These are phyloP conservation scores for Gallinago media DNA, from an alignment of 2,113 vertebrate species.

Conservation along the genomic window DNA sequence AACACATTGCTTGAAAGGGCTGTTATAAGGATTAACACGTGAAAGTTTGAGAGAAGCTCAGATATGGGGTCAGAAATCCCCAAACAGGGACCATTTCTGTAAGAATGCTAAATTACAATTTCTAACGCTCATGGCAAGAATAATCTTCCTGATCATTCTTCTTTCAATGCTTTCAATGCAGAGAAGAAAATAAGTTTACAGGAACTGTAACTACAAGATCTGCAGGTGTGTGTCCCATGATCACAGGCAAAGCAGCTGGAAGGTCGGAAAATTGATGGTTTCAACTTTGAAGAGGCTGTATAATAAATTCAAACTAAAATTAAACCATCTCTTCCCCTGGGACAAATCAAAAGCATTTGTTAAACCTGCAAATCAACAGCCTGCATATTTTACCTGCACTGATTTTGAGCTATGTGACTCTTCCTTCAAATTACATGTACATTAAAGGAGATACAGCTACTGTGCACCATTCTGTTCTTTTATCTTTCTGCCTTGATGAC, in stretches of 20 bases:
- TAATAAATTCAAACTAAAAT: slow-evolving; percentile 53
- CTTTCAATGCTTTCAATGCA: background rate
- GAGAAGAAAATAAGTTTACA: background rate
- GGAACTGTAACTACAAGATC: background rate
- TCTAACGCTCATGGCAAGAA: background rate
- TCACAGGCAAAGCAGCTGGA: slow-evolving; percentile 23
- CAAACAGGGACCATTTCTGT: fast-evolving
- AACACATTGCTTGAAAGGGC: background rate
- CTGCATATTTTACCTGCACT: background rate
- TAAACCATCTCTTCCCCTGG: background rate
- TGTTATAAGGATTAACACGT: background rate
- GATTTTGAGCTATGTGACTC: background rate
- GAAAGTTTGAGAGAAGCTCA: background rate
- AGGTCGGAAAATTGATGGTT: slow-evolving; percentile 36
- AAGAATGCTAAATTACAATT: background rate
- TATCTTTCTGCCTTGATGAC: background rate
- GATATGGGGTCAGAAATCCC: background rate
- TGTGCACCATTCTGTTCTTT: background rate
- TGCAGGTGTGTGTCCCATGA: slow-evolving; percentile 2
- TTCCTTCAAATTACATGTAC: slow-evolving; percentile 16
- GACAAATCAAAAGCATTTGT: background rate
- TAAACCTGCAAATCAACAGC: background rate
- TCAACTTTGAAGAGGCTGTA: slow-evolving; percentile 13
- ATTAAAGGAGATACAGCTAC: background rate
- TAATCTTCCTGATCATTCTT: background rate